Evolutionary conservation across 30 jellyfish, hydroid and myxozoan genomes (phyloP).

Genomic region (Morbakka virulenta): DNA sequence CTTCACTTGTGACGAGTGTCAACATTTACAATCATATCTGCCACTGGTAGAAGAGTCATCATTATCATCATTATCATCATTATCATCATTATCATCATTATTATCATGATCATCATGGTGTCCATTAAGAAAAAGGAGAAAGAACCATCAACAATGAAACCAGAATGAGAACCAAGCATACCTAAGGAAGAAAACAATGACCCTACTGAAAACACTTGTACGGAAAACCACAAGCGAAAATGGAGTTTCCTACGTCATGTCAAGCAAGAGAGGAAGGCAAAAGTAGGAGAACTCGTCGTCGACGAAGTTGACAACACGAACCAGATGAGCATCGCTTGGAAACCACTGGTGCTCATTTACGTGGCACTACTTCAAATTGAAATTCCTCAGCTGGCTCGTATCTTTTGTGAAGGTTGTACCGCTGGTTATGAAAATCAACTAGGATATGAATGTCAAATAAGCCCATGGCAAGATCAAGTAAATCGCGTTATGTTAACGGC

Average conservation of each 20-base stretch:
- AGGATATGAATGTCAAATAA: neutral
- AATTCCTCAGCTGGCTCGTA: neutral
- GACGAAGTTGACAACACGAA: neutral
- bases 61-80: no score
- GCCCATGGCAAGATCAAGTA: neutral
- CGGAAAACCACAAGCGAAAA: neutral
- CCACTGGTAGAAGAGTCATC: no score
- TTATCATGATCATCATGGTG: no score
- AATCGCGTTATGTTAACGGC: neutral
- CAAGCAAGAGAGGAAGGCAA: neutral
- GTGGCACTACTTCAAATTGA: neutral
- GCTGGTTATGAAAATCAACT: neutral
- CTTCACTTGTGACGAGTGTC: no score
- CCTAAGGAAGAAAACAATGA: neutral
- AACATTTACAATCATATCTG: no score
- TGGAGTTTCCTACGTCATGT: neutral
- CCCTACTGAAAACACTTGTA: no score
- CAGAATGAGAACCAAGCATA: no score
- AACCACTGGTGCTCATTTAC: neutral
- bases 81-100: no score
- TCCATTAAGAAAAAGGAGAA: no score
- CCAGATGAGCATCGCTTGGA: neutral
- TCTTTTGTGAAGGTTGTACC: neutral
- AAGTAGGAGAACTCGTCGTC: neutral
- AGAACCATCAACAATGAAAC: no score